These are phyloP conservation scores for Tetramorium alpestre DNA, from an alignment of 1,140 invertebrate species.

Conservation along the genomic window DNA sequence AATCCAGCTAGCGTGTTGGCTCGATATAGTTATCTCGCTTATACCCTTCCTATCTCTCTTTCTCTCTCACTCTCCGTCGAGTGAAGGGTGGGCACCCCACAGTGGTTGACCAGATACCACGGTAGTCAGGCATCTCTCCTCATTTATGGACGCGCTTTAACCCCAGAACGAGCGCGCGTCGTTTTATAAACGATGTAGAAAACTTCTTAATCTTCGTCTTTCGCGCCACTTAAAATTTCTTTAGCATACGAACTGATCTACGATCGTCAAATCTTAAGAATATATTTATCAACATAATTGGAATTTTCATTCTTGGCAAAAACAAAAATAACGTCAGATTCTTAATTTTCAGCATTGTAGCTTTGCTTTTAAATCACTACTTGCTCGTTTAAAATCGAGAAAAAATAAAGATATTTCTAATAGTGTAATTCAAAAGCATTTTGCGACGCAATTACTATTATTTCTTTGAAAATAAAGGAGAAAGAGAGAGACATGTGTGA, in stretches of 20 bases:
- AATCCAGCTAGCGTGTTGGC: slow-evolving; percentile 82
- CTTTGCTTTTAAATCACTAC: neutral
- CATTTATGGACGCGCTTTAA: slow-evolving; percentile 59
- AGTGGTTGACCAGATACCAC: slow-evolving; percentile 57
- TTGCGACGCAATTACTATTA: neutral
- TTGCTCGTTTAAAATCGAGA: neutral
- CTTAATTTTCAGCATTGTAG: neutral
- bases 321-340: neutral
- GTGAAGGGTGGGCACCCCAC: slow-evolving; percentile 3
- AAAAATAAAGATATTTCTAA: neutral
- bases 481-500: too few species aligned
- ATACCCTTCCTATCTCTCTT: slow-evolving; percentile 29
- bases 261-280: neutral
- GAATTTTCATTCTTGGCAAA: neutral
- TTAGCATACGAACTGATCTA: neutral
- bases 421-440: neutral
- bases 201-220: slow-evolving; percentile 23
- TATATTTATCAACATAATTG: slow-evolving; percentile 17
- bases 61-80: neutral
- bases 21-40: slow-evolving; percentile 80
- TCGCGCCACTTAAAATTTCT: slow-evolving; percentile 46
- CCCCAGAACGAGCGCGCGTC: slow-evolving; percentile 35
- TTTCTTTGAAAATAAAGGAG: neutral
- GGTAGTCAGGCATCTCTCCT: slow-evolving; percentile 54
- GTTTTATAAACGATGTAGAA: slow-evolving; percentile 48